phyloP scores from a whole-genome alignment of 2,888 invertebrate species.

The Cistogaster globosa region DNA sequence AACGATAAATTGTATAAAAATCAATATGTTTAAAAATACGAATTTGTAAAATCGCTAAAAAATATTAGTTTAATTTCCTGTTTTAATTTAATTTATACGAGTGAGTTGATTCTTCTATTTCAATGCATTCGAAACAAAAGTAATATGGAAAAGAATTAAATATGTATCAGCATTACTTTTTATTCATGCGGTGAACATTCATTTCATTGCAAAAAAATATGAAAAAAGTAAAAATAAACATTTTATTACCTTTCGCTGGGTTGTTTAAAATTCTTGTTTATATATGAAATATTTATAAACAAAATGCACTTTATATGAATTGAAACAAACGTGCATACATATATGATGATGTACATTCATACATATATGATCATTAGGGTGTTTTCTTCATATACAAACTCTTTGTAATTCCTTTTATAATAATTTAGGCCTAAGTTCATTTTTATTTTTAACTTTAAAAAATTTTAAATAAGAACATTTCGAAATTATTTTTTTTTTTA shows the following conservation, averaged over 20 bases:
- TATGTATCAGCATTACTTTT: not conserved
- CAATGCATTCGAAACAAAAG: not conserved
- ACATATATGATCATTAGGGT: too few species aligned
- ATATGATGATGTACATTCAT: too few species aligned
- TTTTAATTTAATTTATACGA: too few species aligned
- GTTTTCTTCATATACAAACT: too few species aligned
- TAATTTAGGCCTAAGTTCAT: too few species aligned
- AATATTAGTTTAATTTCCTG: too few species aligned
- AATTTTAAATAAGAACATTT: too few species aligned
- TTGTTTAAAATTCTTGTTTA: slow-evolving; percentile 5
- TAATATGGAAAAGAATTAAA: not conserved
- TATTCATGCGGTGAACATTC: not conserved
- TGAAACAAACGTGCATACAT: not conserved
- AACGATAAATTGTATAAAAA: too few species aligned
- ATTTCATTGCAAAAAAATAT: slow-evolving; percentile 14
- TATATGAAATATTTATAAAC: slow-evolving; percentile 7
- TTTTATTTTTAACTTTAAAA: too few species aligned
- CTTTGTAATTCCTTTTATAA: too few species aligned
- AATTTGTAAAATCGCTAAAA: not conserved
- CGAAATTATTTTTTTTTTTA: too few species aligned
- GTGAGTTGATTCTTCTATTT: not conserved
- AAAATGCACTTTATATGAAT: not conserved
- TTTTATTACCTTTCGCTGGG: slow-evolving; percentile 70
- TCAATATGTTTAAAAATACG: too few species aligned
- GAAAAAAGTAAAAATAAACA: slow-evolving; percentile 75